Evolutionary conservation across 2,797 vertebrate species (phyloP), one percentile per base, ranked within the genome.

Genomic region (Dromococcyx pavoninus): DNA sequence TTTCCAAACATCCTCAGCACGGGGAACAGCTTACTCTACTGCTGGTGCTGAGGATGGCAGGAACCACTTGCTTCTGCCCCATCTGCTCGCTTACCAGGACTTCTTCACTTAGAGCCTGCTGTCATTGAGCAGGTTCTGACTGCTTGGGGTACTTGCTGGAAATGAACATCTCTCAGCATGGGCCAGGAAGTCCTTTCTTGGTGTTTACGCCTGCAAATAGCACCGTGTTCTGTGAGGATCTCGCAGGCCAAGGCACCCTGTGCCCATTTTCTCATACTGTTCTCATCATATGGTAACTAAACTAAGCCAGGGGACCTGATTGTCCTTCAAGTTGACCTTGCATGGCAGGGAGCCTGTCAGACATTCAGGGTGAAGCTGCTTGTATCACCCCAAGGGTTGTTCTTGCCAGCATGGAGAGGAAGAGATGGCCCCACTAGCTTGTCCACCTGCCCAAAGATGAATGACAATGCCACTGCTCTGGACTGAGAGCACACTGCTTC

Each of bases 1-100:
- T 28, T 89, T 88, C 84, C 75, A 91, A 70, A 39, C 0, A 3
- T 30, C 17, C 17, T 58, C 27, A 27, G 8, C n/a, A 13, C 11
- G 11, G 32, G 35, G 25, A 79, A 58, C 39, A 64, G 19, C 21
- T 60, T 65, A 27, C 13, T 43, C 41, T 43, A 17, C 41, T 43
- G 41, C 41, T 43, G 41, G 41, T 43, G 41, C 41, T 43, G 41
- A 41, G 41, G 41, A 8, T 5, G 7, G 50, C 44, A 56, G 43
- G 32, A 58, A 30, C 25, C 2, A 7, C 24, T 43, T 75, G 43
- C 58, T 16, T 48, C 39, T 83, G 33, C 24, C n/a, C 25, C 3
- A 0, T 16, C 61, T 48, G 32, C 62, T 71, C 1, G 0, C 35
- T 72, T 64, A 64, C 11, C 58, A 43, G 33, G 43, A 48, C 2